These are phyloP conservation scores for Oncorhynchus kisutch DNA, from an alignment of 2,113 vertebrate genomes.

Conservation along the genomic window DNA sequence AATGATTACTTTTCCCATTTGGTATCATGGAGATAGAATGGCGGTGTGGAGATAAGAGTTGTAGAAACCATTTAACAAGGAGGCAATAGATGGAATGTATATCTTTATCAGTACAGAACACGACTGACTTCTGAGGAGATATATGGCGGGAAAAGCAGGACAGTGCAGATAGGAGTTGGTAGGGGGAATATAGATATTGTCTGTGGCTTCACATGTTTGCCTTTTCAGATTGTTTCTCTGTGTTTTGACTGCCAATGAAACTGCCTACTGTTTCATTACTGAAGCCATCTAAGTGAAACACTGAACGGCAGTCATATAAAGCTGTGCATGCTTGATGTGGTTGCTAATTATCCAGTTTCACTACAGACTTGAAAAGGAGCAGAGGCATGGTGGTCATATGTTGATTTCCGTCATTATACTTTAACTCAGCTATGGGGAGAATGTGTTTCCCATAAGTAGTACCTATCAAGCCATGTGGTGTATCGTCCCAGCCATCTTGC, in stretches of 20 bases:
- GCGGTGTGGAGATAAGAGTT: constrained; percentile 37
- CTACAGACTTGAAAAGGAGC: no score
- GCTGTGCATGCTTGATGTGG: not conserved
- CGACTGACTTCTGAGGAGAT: constrained; percentile 23
- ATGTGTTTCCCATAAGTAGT: no score
- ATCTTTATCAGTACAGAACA: constrained; percentile 33
- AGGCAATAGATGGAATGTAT: constrained; percentile 15
- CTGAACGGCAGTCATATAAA: not conserved
- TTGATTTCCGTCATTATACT: no score
- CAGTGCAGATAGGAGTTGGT: constrained; percentile 2
- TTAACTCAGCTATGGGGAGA: no score
- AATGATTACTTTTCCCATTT: constrained; percentile 35
- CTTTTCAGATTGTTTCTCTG: not conserved
- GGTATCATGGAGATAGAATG: constrained; percentile 31
- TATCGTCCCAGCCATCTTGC: no score
- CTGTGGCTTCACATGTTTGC: not conserved
- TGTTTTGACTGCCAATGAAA: not conserved
- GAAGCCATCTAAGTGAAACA: not conserved
- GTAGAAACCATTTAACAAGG: constrained; percentile 34
- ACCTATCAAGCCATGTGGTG: no score
- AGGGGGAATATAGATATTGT: not conserved
- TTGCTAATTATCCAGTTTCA: not conserved
- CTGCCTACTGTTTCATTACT: not conserved
- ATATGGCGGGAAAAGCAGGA: constrained; percentile 1
- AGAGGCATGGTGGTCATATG: no score